Conservation (phyloP, 2,888 invertebrate species). For the Mystacides longicornis region DNA sequence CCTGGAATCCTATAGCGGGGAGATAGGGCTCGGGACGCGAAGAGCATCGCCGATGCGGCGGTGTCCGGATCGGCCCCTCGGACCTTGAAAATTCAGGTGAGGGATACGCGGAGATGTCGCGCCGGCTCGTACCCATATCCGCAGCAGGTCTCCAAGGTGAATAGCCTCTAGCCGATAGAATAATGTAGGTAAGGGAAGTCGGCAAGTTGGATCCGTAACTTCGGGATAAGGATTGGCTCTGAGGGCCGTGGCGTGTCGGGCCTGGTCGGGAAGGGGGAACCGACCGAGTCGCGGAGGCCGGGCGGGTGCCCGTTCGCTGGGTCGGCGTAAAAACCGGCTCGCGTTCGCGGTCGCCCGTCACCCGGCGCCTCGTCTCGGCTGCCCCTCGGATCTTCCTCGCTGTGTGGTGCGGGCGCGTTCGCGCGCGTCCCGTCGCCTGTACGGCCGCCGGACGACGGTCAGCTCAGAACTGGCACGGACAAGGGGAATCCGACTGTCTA, state of each 20-base stretch:
- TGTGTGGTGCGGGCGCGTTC: conserved; percentile 28
- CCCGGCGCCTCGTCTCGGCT: conserved; percentile 35
- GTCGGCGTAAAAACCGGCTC: conserved; percentile 27
- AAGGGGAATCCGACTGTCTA: conserved; percentile 59
- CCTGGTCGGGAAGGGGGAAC: conserved; percentile 39
- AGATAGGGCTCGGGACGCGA: conserved; percentile 44
- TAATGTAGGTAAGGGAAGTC: conserved; percentile 63
- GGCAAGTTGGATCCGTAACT: conserved; percentile 59
- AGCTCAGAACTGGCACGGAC: conserved; percentile 58
- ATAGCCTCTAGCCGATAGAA: conserved; percentile 60
- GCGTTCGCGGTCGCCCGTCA: conserved; percentile 33
- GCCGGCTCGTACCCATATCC: conserved; percentile 58
- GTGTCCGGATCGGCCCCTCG: conserved; percentile 41
- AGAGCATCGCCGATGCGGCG: conserved; percentile 42
- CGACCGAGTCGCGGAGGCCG: conserved; percentile 25
- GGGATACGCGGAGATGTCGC: conserved; percentile 30
- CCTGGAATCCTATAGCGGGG: conserved; percentile 47
- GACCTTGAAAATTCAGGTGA: conserved; percentile 36
- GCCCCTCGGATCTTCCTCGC: conserved; percentile 34
- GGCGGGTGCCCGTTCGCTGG: conserved; percentile 35
- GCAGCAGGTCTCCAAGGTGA: conserved; percentile 71
- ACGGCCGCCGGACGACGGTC: conserved; percentile 48
- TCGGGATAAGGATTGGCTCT: conserved; percentile 69
- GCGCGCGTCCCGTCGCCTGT: conserved; percentile 29
- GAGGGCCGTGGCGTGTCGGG: conserved; percentile 56